Evolutionary conservation across 2,113 vertebrate genomes (phyloP), one percentile per base, ranked within the genome.

Genomic region (Uropsilus gracilis): DNA sequence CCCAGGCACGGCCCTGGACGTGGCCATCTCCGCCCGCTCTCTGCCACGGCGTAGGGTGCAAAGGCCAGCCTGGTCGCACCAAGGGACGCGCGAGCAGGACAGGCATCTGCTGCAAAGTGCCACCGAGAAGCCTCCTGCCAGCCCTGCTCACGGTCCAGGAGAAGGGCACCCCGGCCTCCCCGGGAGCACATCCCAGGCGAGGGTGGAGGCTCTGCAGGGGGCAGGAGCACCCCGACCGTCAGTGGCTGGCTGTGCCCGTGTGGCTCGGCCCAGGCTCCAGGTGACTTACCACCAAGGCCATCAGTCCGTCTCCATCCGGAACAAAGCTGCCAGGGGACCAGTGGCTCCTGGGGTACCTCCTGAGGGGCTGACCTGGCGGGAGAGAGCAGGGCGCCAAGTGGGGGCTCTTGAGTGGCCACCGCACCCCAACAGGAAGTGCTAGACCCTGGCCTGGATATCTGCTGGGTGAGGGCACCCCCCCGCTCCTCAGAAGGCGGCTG

Each of bases 81-180:
- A 55, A 37, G 24, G 59, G 20, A 48, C 39, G 8, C 34, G 50
- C n/a, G 4, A 20, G 24, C 16, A 28, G 44, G 71, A 30, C 24
- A 10, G 32, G n/a, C 50, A 13, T 26, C 3, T 4, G 48, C 0
- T 2, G 18, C 6, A 39, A 13, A 18, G 0, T 18, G 46, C 30
- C 46, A 2, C 82, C 28, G 32, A 80, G 75, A 76, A 46, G 32
- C 39, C 4, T 8, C 20, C 50, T 7, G n/a, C 50, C 4, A 0
- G 59, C 28, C 46, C 12, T 5, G 55, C 16, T 57, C 55, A 57
- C 8, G 55, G 46, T 6, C 46, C 12, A 12, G 46, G 46, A 48
- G 46, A 12, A 12, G 7, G 46, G 12, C 48, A 13, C 12, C 48
- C 48, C 48, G 8, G 6, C 6, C 34, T 50, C 81, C 63, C 57